Percentiles rank a stretch among this genome's conserved stretches.
Conservation (phyloP, 2,888 invertebrate genomes). For the Tenthredo scrophulariae region DNA sequence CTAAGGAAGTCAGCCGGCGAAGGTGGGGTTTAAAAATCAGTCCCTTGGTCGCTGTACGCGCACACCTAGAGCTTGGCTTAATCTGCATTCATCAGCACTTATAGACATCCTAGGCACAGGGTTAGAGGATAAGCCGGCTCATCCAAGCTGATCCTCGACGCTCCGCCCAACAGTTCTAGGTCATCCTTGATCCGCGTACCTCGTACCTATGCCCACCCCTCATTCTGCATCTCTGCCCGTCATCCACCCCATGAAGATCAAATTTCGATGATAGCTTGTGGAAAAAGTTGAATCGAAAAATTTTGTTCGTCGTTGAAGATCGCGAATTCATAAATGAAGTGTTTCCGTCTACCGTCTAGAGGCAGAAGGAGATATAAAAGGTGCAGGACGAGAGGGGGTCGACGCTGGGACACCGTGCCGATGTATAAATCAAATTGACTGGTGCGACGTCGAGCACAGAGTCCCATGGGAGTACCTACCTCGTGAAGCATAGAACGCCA, state of each 20-base stretch:
- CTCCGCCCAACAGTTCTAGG: slow-evolving; percentile 64
- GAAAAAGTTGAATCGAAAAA: neutral
- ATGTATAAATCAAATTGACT: slow-evolving; percentile 75
- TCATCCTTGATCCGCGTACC: slow-evolving; percentile 57
- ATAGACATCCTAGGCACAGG: slow-evolving; percentile 69
- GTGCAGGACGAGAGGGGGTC: slow-evolving; percentile 60
- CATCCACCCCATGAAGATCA: neutral
- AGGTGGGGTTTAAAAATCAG: slow-evolving; percentile 46
- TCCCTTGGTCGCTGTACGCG: slow-evolving; percentile 55
- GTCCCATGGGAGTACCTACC: slow-evolving; percentile 59
- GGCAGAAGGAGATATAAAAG: slow-evolving; percentile 54
- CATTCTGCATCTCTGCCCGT: neutral
- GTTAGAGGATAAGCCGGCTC: slow-evolving; percentile 74
- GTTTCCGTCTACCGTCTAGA: neutral
- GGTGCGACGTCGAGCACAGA: slow-evolving; percentile 71
- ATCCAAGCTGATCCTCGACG: slow-evolving; percentile 73
- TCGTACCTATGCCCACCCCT: slow-evolving; percentile 12
- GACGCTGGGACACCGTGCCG: slow-evolving; percentile 44
- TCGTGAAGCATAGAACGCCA: slow-evolving; percentile 30
- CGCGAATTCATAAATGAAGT: slow-evolving; percentile 13
- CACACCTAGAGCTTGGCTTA: slow-evolving; percentile 69
- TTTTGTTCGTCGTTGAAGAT: neutral
- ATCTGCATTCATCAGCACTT: slow-evolving; percentile 76
- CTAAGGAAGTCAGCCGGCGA: neutral
- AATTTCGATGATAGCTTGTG: neutral